Evolutionary conservation across 2,113 vertebrate species (phyloP).

Genomic region (Ptilorrhoa leucosticta): DNA sequence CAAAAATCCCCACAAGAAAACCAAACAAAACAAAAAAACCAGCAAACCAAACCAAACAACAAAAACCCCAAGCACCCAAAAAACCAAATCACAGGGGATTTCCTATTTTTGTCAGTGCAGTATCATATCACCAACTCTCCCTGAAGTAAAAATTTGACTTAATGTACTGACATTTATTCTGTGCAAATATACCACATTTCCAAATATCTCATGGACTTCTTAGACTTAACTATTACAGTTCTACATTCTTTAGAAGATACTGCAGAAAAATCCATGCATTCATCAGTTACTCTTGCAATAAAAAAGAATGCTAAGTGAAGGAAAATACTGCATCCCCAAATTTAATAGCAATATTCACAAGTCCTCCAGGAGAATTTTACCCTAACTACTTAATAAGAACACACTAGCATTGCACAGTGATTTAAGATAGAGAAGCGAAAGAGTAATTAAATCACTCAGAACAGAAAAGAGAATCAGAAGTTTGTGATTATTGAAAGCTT

Average conservation of each 20-base stretch:
- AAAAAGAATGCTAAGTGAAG: not conserved
- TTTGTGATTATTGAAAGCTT: not conserved
- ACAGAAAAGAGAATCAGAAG: not conserved
- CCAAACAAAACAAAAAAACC: not conserved
- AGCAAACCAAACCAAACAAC: not conserved
- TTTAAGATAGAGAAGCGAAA: not conserved
- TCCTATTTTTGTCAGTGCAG: not conserved
- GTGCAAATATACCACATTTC: not conserved
- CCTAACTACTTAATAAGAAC: not conserved
- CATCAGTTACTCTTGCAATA: not conserved
- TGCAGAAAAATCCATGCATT: not conserved
- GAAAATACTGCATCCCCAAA: not conserved
- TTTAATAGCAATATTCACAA: not conserved
- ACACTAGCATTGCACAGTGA: not conserved
- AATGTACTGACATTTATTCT: not conserved
- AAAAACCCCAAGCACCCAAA: not conserved
- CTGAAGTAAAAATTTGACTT: not conserved
- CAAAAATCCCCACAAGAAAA: not conserved
- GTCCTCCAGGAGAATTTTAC: not conserved
- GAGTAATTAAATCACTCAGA: not conserved
- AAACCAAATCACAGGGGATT: not conserved
- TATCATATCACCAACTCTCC: not conserved
- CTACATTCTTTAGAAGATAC: not conserved
- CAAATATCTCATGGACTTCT: not conserved
- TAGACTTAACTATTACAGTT: not conserved